Conservation (phyloP, 2,888 invertebrate species). For the Emesis russula region DNA sequence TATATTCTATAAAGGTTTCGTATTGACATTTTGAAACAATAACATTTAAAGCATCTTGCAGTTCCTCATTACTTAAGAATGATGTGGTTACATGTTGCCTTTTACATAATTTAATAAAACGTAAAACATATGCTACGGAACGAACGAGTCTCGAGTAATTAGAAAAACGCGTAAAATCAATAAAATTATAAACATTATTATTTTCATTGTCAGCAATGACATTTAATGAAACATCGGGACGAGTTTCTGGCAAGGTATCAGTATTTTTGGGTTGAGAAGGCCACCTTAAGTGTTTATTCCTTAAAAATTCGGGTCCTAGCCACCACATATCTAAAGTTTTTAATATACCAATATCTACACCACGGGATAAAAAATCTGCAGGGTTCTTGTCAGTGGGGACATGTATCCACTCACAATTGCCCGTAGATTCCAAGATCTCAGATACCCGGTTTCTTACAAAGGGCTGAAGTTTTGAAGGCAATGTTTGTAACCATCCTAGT, state of each 20-base stretch:
- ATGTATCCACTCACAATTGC: slow-evolving; percentile 33
- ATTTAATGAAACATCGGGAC: background rate
- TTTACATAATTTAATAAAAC: slow-evolving; percentile 68
- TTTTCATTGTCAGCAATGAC: no score
- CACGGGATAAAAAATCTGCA: background rate
- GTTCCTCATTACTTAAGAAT: background rate
- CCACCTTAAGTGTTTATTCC: background rate
- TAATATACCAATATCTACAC: background rate
- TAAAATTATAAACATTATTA: background rate
- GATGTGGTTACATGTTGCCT: background rate
- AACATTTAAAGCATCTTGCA: no score
- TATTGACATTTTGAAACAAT: background rate
- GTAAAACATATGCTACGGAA: slow-evolving; percentile 63
- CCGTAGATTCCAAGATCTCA: slow-evolving; percentile 75
- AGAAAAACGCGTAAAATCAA: slow-evolving; percentile 65
- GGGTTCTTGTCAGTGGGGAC: background rate
- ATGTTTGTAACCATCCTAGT: slow-evolving; percentile 49
- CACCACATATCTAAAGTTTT: background rate
- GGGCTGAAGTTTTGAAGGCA: slow-evolving; percentile 77
- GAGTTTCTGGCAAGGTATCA: background rate
- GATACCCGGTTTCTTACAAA: slow-evolving; percentile 79
- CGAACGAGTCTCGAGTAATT: slow-evolving; percentile 61
- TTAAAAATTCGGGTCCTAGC: background rate
- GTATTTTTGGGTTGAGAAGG: background rate
- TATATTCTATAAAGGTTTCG: slow-evolving; percentile 5